phyloP scores from a whole-genome alignment of 2,888 invertebrate species.

The Epirrhoe alternata region DNA sequence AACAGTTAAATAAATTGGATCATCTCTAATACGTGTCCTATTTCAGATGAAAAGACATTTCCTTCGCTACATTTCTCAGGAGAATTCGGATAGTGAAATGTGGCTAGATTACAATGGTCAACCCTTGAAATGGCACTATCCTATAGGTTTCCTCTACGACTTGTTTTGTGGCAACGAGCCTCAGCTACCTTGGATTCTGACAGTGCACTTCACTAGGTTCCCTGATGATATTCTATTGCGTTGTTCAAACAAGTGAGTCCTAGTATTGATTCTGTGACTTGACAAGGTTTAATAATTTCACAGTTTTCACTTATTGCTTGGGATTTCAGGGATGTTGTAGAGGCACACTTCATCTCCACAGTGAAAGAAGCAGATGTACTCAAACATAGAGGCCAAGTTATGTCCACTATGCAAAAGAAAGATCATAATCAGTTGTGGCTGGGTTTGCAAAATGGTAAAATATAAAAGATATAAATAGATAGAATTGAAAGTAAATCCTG shows the following conservation, averaged over 20 bases:
- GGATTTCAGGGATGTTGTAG: conserved; percentile 92
- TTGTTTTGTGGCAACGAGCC: conserved; percentile 88
- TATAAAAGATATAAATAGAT: not conserved
- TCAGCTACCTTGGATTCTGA: conserved; percentile 95
- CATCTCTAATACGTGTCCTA: not conserved
- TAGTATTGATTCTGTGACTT: not conserved
- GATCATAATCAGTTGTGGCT: conserved; percentile 98
- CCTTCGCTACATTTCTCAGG: conserved; percentile 91
- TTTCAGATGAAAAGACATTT: conserved; percentile 95
- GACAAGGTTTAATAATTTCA: not conserved
- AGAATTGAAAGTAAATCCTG: no score
- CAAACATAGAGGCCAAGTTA: conserved; percentile 96
- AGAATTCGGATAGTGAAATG: conserved; percentile 94
- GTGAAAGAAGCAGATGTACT: conserved; percentile 99
- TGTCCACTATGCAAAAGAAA: conserved; percentile 96
- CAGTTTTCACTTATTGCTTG: not conserved
- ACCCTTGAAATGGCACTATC: conserved; percentile 95
- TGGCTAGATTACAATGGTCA: conserved; percentile 97
- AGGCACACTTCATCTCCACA: conserved; percentile 97
- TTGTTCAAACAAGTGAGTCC: conserved; percentile 91
- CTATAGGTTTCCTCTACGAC: conserved; percentile 97
- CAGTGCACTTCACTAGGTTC: conserved; percentile 97
- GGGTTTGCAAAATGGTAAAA: conserved; percentile 94
- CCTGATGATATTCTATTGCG: conserved; percentile 95
- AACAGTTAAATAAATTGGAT: not conserved